phyloP scores from a whole-genome alignment of 2,113 vertebrate genomes.

The Bufo bufo region DNA sequence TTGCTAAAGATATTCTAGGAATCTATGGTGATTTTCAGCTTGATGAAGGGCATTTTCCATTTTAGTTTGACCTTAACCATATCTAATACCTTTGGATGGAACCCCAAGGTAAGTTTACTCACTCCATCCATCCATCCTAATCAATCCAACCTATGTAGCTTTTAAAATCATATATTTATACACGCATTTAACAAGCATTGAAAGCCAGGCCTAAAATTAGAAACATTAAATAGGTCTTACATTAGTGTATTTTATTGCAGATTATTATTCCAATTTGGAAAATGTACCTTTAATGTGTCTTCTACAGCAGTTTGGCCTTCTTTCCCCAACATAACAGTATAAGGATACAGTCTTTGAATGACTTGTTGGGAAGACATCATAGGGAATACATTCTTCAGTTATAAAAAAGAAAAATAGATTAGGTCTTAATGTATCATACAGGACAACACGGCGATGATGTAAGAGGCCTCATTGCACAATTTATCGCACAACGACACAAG shows the following conservation, averaged over 20 bases:
- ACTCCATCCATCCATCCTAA: too few relatives aligned
- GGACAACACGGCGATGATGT: not conserved
- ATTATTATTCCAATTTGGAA: not conserved
- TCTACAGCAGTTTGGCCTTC: slow-evolving; percentile 89
- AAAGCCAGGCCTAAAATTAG: too few relatives aligned
- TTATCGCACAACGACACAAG: not conserved
- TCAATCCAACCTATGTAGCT: too few relatives aligned
- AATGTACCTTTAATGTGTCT: slow-evolving; percentile 83
- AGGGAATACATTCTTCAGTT: slow-evolving; percentile 82
- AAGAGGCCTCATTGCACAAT: not conserved
- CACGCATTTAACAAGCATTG: too few relatives aligned
- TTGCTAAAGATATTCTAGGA: too few relatives aligned
- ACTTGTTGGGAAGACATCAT: slow-evolving; percentile 82
- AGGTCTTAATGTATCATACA: not conserved
- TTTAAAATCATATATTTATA: too few relatives aligned
- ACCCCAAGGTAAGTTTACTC: too few relatives aligned
- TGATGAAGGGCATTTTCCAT: too few relatives aligned
- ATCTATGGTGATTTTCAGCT: too few relatives aligned
- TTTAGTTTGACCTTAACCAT: too few relatives aligned
- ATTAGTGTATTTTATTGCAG: not conserved
- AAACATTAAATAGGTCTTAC: not conserved
- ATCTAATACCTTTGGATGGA: too few relatives aligned
- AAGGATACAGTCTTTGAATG: slow-evolving; percentile 89
- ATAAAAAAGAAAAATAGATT: not conserved
- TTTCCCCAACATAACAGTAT: slow-evolving; percentile 82